Evolutionary conservation across 2,113 vertebrate species (phyloP), one percentile per base, ranked within the genome.

Genomic region (Irena cyanogastra): DNA sequence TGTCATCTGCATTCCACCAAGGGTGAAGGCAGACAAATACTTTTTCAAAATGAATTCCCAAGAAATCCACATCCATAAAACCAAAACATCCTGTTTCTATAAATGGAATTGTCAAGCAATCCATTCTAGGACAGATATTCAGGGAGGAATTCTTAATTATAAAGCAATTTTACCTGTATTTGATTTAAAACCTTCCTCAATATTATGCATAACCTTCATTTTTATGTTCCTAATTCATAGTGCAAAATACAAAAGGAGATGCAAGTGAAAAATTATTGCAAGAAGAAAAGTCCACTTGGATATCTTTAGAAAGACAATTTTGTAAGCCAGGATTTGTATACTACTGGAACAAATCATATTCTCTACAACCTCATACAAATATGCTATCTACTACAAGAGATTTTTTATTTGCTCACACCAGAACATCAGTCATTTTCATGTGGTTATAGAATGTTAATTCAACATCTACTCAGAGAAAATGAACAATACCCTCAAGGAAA

Each of bases 31-130:
- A 91, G 66, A 63, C 80, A 89, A 88, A 39, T 68, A 70, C 87
- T 97, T 97, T 93, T 87, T 91, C 89, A 94, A 97, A 97, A 84
- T 42, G 76, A 90, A 18, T 95, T 97, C 95, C 80, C 78, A 92
- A 92, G 85, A 94, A 94, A 95, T 77, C 27, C 83, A 63, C 85
- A 52, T 88, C 84, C 89, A 95, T 86, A 88, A 97, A 96, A 90
- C 42, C 78, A 97, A 95, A 97, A 93, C 80, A 95, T 97, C 90
- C 94, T 89, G 87, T 94, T 97, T 95, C 91, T 96, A 75, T 88
- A 88, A 91, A 90, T 63, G 70, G 71, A 83, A 47, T 5, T 87
- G 80, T 92, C 76, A 89, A 78, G 74, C 37, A 89, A 68, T 71
- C 74, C 27, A 4, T 71, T 87, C 83, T 83, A 76, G 31, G 64